phyloP scores from a whole-genome alignment of 2,888 invertebrate genomes.

The Sinohyriopsis cumingii region DNA sequence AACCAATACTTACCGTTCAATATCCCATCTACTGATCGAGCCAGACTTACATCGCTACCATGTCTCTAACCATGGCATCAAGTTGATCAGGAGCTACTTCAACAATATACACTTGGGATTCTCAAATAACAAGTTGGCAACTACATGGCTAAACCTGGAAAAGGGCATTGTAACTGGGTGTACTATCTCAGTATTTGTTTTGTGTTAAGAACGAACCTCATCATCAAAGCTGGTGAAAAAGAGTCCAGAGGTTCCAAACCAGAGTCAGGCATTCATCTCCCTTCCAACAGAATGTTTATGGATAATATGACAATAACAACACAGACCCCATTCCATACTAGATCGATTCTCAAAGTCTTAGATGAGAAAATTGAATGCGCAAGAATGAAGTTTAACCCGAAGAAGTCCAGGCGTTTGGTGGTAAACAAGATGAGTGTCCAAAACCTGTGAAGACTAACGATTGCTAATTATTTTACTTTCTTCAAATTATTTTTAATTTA shows the following conservation, averaged over 20 bases:
- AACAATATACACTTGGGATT: not conserved
- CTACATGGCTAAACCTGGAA: constrained; percentile 4
- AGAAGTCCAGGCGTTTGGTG: too few species aligned
- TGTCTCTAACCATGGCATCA: not conserved
- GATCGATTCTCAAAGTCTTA: not conserved
- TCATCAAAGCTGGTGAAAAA: constrained; percentile 11
- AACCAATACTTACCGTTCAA: constrained; percentile 5
- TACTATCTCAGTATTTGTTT: too few species aligned
- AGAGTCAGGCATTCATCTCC: constrained; percentile 3
- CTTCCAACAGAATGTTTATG: constrained; percentile 10
- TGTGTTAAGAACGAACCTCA: constrained; percentile 16
- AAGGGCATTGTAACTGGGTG: constrained; percentile 15
- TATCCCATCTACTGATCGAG: constrained; percentile 1
- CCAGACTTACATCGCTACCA: constrained; percentile 4
- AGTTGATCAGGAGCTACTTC: constrained; percentile 4
- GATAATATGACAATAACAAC: constrained; percentile 15
- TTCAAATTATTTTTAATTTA: too few species aligned
- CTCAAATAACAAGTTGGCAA: not conserved
- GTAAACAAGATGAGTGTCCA: too few species aligned
- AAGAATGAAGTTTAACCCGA: too few species aligned
- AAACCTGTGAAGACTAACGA: too few species aligned
- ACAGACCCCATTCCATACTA: constrained; percentile 6
- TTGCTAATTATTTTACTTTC: too few species aligned
- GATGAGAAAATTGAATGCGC: constrained; percentile 2
- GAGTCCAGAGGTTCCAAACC: constrained; percentile 13